Percentiles rank a stretch among this genome's conserved stretches.
These are phyloP conservation scores for Rhynchomys soricoides DNA, from an alignment of 2,113 vertebrate species.

Conservation along the genomic window DNA sequence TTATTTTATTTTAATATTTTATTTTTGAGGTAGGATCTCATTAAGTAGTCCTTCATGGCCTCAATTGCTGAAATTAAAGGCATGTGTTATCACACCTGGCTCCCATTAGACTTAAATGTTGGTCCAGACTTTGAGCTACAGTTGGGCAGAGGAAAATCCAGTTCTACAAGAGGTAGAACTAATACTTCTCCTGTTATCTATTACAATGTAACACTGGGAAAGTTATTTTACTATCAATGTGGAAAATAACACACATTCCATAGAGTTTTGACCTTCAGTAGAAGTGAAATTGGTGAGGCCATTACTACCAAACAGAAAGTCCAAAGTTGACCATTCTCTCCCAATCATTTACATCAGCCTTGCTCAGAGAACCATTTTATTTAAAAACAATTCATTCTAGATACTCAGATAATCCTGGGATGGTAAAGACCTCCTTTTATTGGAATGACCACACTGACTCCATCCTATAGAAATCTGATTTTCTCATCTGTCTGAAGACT, in stretches of 20 bases:
- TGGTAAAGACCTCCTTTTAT: not conserved
- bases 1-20: not conserved
- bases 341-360: not conserved
- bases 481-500: not conserved
- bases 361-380: not conserved
- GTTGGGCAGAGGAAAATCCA: not conserved
- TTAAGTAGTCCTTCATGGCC: not conserved
- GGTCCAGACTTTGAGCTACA: not conserved
- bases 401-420: not conserved
- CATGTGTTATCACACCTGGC: not conserved
- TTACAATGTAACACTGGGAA: not conserved
- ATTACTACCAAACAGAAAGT: not conserved
- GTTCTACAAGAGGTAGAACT: not conserved
- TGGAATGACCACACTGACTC: not conserved
- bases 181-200: not conserved
- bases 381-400: not conserved
- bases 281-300: not conserved
- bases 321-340: not conserved
- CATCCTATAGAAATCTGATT: not conserved
- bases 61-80: not conserved
- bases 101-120: not conserved
- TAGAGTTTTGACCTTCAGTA: not conserved
- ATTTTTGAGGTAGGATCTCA: not conserved
- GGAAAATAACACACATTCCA: not conserved
- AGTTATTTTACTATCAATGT: not conserved